Evolutionary conservation across 2,113 vertebrate genomes (phyloP).

Genomic region (Coracopsis vasa): DNA sequence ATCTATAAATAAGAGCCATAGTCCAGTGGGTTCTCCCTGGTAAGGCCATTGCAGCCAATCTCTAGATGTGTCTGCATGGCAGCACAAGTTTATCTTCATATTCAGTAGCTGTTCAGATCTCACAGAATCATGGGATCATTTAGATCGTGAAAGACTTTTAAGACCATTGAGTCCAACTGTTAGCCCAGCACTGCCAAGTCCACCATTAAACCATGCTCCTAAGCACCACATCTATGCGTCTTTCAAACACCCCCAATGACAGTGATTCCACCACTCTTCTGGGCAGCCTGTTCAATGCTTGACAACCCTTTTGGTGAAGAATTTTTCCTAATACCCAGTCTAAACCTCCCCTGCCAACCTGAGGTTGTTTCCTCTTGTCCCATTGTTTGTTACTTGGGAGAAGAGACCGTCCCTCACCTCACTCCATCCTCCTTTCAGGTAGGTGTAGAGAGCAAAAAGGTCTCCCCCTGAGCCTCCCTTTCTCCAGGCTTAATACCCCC

Average conservation of each 20-base stretch:
- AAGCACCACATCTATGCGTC: background rate
- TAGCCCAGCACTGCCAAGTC: background rate
- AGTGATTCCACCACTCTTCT: background rate
- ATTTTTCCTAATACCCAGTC: background rate
- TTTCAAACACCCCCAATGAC: background rate
- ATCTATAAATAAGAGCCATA: background rate
- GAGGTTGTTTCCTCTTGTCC: background rate
- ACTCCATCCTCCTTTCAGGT: background rate
- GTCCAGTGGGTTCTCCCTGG: background rate
- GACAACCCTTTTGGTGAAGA: background rate
- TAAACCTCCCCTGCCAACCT: background rate
- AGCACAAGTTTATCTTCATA: background rate
- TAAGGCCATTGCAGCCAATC: background rate
- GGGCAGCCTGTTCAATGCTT: background rate
- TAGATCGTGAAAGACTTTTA: background rate
- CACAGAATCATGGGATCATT: background rate
- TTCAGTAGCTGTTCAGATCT: background rate
- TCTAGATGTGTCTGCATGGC: accelerated
- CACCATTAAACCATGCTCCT: background rate
- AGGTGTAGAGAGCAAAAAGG: background rate
- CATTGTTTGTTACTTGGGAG: background rate
- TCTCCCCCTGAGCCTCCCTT: background rate
- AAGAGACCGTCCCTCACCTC: background rate
- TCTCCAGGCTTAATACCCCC: background rate
- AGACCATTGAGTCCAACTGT: background rate